Evolutionary conservation across 2,888 invertebrate genomes (phyloP).

Genomic region (Hemicrepidius hirtus): DNA sequence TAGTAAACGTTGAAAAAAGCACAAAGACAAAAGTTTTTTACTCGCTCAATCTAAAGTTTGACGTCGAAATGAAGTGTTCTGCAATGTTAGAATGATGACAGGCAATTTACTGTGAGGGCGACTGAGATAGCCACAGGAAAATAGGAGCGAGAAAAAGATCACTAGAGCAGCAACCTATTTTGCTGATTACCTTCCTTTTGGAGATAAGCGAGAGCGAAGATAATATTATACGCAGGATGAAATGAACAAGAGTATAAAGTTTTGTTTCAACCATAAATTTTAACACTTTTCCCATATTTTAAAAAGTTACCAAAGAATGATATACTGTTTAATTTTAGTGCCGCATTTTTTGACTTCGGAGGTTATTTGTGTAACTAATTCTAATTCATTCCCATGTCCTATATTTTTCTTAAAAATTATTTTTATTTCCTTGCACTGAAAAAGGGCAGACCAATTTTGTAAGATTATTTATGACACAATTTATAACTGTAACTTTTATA

Average conservation of each 20-base stretch:
- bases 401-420: slow-evolving; percentile 41
- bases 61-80: slow-evolving; percentile 66
- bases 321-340: slow-evolving; percentile 64
- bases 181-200: slow-evolving; percentile 64
- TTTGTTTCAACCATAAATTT: slow-evolving; percentile 62
- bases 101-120: slow-evolving; percentile 63
- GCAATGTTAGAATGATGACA: slow-evolving; percentile 66
- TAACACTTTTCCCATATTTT: slow-evolving; percentile 64
- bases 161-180: slow-evolving; percentile 60
- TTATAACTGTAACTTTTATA: slow-evolving; percentile 8
- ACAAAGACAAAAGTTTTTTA: slow-evolving; percentile 61
- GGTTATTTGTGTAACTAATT: slow-evolving; percentile 51
- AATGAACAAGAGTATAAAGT: slow-evolving; percentile 58
- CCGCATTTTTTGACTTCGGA: slow-evolving; percentile 56
- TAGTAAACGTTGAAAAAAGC: slow-evolving; percentile 63
- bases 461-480: slow-evolving; percentile 18
- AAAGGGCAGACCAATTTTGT: background rate
- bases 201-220: slow-evolving; percentile 59
- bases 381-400: slow-evolving; percentile 30
- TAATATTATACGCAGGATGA: slow-evolving; percentile 54
- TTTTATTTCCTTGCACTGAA: slow-evolving; percentile 17
- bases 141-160: slow-evolving; percentile 52
- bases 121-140: slow-evolving; percentile 54
- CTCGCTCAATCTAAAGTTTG: slow-evolving; percentile 66
- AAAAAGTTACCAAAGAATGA: slow-evolving; percentile 63